Percentiles rank a stretch among this genome's conserved stretches.
These are phyloP conservation scores for Lydus trimaculatus DNA, from an alignment of 2,888 invertebrate genomes.

Conservation along the genomic window DNA sequence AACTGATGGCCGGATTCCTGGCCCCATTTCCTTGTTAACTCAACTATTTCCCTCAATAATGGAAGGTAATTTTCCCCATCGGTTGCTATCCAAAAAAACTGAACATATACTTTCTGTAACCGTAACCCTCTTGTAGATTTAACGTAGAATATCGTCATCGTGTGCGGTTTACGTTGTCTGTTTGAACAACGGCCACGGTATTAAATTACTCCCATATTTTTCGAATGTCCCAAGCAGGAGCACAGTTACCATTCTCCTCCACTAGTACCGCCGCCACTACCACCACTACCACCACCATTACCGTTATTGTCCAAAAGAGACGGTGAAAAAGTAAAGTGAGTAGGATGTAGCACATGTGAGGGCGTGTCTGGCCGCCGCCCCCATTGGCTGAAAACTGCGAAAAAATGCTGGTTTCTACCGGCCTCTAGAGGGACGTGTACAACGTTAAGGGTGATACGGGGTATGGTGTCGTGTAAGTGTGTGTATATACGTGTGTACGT, in stretches of 20 bases:
- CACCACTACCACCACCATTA: background rate
- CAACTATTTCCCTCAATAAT: slow-evolving; percentile 46
- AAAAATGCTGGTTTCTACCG: slow-evolving; percentile 55
- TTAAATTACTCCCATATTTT: slow-evolving; percentile 61
- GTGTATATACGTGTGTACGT: slow-evolving; percentile 14
- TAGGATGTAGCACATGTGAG: slow-evolving; percentile 45
- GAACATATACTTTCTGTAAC: slow-evolving; percentile 44
- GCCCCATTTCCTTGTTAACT: slow-evolving; percentile 42
- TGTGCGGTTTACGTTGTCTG: slow-evolving; percentile 42
- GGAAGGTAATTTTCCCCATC: slow-evolving; percentile 48
- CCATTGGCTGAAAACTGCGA: slow-evolving; percentile 60
- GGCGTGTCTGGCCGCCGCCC: slow-evolving; percentile 49
- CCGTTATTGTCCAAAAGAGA: slow-evolving; percentile 43
- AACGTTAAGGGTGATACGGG: slow-evolving; percentile 42
- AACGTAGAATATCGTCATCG: slow-evolving; percentile 40
- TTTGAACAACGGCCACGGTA: slow-evolving; percentile 57
- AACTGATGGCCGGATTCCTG: background rate
- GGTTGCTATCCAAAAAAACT: slow-evolving; percentile 30
- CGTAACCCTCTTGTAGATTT: slow-evolving; percentile 34
- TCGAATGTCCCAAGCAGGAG: slow-evolving; percentile 56
- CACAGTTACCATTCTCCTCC: slow-evolving; percentile 20
- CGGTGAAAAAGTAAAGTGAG: slow-evolving; percentile 49
- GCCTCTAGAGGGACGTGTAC: slow-evolving; percentile 48
- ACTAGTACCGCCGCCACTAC: background rate
- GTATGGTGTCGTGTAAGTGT: slow-evolving; percentile 13